Evolutionary conservation across 2,113 vertebrate species (phyloP), one percentile per base, ranked within the genome.

Genomic region (Megaceryle torquata): DNA sequence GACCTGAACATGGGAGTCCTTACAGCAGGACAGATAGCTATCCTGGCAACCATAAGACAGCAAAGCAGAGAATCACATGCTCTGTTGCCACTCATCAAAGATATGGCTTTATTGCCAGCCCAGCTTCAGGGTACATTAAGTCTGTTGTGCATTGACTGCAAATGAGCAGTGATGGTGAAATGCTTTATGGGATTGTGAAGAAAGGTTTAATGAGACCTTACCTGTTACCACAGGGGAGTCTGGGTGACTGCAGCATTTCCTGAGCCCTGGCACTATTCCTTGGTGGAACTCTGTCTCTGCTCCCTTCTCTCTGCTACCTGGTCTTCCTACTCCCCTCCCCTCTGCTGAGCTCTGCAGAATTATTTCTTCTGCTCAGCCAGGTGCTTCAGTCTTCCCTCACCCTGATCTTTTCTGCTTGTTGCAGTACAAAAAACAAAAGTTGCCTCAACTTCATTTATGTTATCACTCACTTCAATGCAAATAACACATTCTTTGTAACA

Each of bases 231-330:
- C 43, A 68, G 26, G 17, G 24, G 3, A 70, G 18, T 22, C 10
- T 63, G 13, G 15, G 12, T 71, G 9, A 28, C 26, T 35, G 24
- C 5, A 3, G 15, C 8, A 0, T 67, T 74, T 74, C 44, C 60
- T 24, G 15, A 5, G 24, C 59, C 44, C 43, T 80, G 28, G 16
- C 0, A 0, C 4, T 63, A 13, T 10, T 63, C 57, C 33, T 72
- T 35, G 12, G 11, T 56, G 63, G 14, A 33, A 25, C 3, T 56
- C 4, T 26, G 24, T 31, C 28, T 63, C 63, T 65, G 13, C 9
- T 88, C 18, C 29, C 11, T 70, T 72, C n/a, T 44, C 10, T 41
- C 20, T 1, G 1, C 6, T 57, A 3, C 5, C 31, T 26, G 41
- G 18, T 21, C 53, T 10, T 13, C 21, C 1, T 1, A 4, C 6